Conservation (phyloP, 92 coral and sea anemone species). For the Siderastrea radians region DNA sequence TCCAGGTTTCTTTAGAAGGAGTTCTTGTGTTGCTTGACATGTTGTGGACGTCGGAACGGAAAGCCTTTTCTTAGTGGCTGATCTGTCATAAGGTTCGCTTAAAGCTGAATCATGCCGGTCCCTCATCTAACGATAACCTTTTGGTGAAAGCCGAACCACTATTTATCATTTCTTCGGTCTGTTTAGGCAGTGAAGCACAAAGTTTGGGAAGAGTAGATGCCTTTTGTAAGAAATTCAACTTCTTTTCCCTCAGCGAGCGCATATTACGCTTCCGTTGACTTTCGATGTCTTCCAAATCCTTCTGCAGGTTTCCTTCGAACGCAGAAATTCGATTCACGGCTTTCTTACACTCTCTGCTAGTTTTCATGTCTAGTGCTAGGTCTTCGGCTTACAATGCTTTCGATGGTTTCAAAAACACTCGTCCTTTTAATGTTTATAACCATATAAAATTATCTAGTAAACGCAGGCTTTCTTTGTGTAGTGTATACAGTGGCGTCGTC, state of each 20-base stretch:
- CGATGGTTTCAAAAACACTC: background rate
- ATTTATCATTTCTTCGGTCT: background rate
- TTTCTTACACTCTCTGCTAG: constrained; percentile 9
- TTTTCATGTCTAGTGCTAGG: background rate
- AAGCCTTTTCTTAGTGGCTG: background rate
- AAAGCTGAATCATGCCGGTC: background rate
- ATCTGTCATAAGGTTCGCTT: background rate
- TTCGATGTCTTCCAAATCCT: background rate
- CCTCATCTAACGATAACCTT: background rate
- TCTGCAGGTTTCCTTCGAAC: constrained; percentile 7
- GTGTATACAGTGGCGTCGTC: background rate
- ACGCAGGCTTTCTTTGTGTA: background rate
- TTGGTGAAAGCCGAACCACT: background rate
- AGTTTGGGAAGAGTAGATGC: background rate
- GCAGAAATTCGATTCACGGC: constrained; percentile 6
- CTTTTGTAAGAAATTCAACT: background rate
- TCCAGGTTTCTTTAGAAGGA: background rate
- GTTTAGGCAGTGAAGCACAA: background rate
- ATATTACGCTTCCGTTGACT: background rate
- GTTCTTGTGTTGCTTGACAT: background rate
- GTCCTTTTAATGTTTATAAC: no score
- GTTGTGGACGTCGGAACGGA: background rate
- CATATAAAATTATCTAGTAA: background rate
- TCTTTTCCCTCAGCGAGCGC: background rate
- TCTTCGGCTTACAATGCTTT: no score